Conservation (phyloP, 2,113 vertebrate genomes). For the Columba janthina region DNA sequence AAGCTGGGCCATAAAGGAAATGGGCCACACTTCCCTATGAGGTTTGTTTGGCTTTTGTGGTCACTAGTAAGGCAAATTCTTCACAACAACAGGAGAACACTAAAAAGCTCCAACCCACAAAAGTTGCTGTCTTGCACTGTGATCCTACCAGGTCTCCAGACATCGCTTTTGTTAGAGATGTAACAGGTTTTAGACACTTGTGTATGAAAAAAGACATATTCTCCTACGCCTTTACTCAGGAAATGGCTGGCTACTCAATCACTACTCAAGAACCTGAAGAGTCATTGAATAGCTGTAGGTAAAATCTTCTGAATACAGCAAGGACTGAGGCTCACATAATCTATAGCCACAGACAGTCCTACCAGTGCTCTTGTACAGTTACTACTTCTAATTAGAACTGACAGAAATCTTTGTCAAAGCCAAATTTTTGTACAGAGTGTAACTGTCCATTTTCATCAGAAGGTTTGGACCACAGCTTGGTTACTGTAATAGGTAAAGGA, state of each 20-base stretch:
- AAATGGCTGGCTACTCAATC: neutral
- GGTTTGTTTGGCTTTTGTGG: neutral
- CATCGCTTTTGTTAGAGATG: neutral
- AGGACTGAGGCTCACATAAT: neutral
- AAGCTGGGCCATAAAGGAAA: neutral
- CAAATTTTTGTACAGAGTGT: neutral
- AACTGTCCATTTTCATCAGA: neutral
- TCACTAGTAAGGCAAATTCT: neutral
- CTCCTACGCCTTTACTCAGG: neutral
- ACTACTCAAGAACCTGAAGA: neutral
- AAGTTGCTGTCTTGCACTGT: neutral
- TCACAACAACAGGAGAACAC: neutral
- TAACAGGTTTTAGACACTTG: neutral
- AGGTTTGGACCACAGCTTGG: neutral
- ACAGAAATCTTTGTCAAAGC: neutral
- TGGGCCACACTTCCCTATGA: neutral
- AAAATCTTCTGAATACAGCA: neutral
- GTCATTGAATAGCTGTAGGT: neutral
- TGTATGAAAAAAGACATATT: neutral
- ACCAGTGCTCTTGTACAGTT: neutral
- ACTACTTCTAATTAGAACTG: neutral
- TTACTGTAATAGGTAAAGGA: neutral
- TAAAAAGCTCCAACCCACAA: neutral
- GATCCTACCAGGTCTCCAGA: neutral
- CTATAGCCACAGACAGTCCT: neutral